Evolutionary conservation across 92 coral and sea anemone genomes (phyloP).

Genomic region (Hydrozoanthus gracilis): DNA sequence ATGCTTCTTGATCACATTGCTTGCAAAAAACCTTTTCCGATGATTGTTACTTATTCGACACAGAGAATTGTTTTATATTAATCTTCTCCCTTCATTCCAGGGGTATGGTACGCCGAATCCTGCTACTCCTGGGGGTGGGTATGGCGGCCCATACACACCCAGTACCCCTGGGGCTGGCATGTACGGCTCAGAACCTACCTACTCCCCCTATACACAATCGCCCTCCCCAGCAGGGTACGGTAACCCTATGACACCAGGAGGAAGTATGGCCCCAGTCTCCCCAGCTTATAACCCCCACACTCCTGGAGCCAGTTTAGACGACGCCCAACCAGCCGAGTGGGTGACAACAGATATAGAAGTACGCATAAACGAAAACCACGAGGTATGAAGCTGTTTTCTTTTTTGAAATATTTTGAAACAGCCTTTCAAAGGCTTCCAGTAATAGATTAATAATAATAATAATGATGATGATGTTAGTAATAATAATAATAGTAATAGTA

Average conservation of each 20-base stretch:
- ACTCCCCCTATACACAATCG: conserved; percentile 96
- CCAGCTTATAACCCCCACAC: conserved; percentile 97
- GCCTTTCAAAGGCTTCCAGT: too few species aligned
- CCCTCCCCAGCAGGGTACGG: conserved; percentile 98
- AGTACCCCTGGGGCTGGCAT: conserved; percentile 97
- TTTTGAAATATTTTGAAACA: too few species aligned
- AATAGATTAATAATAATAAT: not conserved
- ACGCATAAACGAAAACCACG: conserved; percentile 86
- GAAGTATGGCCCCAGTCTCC: conserved; percentile 90
- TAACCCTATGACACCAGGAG: conserved; percentile 99
- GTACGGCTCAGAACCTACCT: conserved; percentile 98
- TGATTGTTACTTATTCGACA: too few species aligned
- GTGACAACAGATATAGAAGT: conserved; percentile 96
- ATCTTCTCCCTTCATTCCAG: not conserved
- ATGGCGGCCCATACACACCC: conserved; percentile 94
- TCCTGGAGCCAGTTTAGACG: conserved; percentile 95
- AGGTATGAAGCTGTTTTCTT: conserved; percentile 64
- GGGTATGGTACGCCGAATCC: conserved; percentile 99
- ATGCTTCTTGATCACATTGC: too few species aligned
- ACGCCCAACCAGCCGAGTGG: conserved; percentile 88
- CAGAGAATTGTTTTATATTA: not conserved
- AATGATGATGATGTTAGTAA: not conserved
- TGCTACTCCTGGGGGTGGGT: conserved; percentile 93
- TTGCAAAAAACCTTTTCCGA: too few species aligned
- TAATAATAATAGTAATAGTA: not conserved